These are phyloP conservation scores for Dryocosmus kuriphilus DNA, from an alignment of 2,888 invertebrate species.

Conservation along the genomic window DNA sequence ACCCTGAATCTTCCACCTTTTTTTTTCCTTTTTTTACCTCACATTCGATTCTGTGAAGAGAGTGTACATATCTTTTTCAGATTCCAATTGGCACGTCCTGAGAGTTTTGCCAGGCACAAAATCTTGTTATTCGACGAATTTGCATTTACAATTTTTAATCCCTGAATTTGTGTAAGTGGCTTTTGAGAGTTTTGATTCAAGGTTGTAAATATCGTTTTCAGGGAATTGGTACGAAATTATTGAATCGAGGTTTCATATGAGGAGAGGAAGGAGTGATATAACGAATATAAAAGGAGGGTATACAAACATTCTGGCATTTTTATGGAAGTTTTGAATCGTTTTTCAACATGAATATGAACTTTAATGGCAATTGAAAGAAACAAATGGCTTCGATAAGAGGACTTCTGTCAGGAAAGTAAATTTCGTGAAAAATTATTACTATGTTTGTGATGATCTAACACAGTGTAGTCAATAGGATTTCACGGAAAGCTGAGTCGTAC, in stretches of 20 bases:
- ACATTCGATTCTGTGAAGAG: conserved; percentile 18
- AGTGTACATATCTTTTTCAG: conserved; percentile 17
- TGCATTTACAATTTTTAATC: conserved; percentile 32
- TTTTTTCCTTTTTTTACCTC: conserved; percentile 18
- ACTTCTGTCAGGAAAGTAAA: too few species aligned
- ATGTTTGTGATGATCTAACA: too few species aligned
- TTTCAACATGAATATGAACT: background rate
- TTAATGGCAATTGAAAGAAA: too few species aligned
- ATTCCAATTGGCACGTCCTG: conserved; percentile 9
- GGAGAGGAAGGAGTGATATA: background rate
- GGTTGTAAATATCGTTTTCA: background rate
- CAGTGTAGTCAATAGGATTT: too few species aligned
- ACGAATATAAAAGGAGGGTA: background rate
- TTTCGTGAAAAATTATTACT: too few species aligned
- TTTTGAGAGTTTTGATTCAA: conserved; percentile 27
- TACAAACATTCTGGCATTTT: background rate
- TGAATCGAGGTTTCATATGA: background rate
- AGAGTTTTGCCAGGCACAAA: conserved; percentile 7
- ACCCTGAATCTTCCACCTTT: background rate
- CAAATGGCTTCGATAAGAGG: too few species aligned
- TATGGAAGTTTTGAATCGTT: background rate
- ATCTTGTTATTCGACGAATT: conserved; percentile 14
- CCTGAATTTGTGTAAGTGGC: conserved; percentile 20
- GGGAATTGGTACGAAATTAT: background rate
- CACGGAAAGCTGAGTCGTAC: too few species aligned